Base-by-base conservation (phyloP, 2,113 vertebrate species). In the Embiotoca jacksoni region DNA sequence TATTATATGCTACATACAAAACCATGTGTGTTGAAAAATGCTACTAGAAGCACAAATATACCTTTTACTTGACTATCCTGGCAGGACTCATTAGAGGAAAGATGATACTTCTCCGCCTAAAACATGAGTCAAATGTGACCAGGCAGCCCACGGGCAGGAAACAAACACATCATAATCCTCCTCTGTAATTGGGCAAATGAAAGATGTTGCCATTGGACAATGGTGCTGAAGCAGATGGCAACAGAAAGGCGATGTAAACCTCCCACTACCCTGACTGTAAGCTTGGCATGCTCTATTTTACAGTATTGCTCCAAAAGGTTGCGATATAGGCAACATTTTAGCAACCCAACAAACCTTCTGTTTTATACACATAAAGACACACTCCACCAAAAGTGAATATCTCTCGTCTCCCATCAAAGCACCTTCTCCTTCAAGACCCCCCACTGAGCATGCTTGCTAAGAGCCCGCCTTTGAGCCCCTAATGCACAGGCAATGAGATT, bases 401-500 rank as follows among this genome's bases (percentile, higher is more conserved):
- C 69, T 84, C 76, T 62, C 16, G 53, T 83, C 83, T 86, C 54
- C 80, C 76, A 91, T 89, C 79, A 89, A 82, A 88, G 83, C 71
- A 72, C 68, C 86, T 75, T 75, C 63, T 56, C 63, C 67, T 67
- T 49, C 9, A 31, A 62, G 79, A 90, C 36, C 4, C 30, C 55
- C 91, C 65, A 75, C 90, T 80, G 80, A 91, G 92, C 85, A 72
- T 81, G 90, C 87, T 83, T 65, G 69, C 90, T 94, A 92, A 95
- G 93, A 95, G 92, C 94, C 89, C 87, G 89, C 93, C 92, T 92
- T 81, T 59, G 78, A 93, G 92, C 87, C 89, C 91, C 94, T 98
- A 97, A 96, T 96, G 96, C 93, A 96, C 36, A 44, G 83, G 84
- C 93, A 98, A 98, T 96, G 88, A 92, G 94, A 98, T 98, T 97